Conservation (phyloP, 2,888 invertebrate species). For the Calameuta filiformis region DNA sequence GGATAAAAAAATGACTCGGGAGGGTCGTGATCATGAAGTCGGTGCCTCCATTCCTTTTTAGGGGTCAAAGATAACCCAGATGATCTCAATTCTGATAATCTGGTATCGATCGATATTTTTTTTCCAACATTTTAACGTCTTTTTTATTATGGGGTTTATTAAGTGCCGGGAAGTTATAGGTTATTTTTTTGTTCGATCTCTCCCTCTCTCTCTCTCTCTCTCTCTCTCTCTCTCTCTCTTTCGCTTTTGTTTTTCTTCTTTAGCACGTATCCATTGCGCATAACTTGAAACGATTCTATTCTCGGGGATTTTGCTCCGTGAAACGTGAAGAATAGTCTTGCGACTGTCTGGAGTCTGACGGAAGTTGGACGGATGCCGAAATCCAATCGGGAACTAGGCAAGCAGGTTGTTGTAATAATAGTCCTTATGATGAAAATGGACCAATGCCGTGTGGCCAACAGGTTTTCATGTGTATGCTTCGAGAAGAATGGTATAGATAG, state of each 20-base stretch:
- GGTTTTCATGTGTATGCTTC: neutral
- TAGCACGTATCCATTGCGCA: neutral
- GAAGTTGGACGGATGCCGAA: neutral
- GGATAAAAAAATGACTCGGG: slow-evolving; percentile 11
- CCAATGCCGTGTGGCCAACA: neutral
- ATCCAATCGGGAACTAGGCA: neutral
- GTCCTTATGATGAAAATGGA: neutral
- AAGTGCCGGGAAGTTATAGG: neutral
- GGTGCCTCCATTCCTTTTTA: slow-evolving; percentile 47
- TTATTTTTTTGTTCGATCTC: no score
- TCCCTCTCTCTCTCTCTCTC: no score
- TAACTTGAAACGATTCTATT: neutral
- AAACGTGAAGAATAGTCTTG: neutral
- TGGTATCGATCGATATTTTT: neutral
- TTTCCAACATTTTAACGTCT: neutral
- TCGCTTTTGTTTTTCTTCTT: neutral
- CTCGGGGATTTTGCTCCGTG: neutral
- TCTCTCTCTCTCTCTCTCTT: no score
- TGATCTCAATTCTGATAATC: neutral
- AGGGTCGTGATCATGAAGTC: slow-evolving; percentile 38
- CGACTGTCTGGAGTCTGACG: neutral
- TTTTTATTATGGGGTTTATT: neutral
- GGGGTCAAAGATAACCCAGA: neutral
- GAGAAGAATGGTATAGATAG: neutral
- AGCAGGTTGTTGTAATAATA: neutral